A percentile compares a stretch with the other conserved stretches of the same genome.
These are phyloP conservation scores for Tetraneura akinire DNA, from an alignment of 1,140 invertebrate species.

Conservation along the genomic window DNA sequence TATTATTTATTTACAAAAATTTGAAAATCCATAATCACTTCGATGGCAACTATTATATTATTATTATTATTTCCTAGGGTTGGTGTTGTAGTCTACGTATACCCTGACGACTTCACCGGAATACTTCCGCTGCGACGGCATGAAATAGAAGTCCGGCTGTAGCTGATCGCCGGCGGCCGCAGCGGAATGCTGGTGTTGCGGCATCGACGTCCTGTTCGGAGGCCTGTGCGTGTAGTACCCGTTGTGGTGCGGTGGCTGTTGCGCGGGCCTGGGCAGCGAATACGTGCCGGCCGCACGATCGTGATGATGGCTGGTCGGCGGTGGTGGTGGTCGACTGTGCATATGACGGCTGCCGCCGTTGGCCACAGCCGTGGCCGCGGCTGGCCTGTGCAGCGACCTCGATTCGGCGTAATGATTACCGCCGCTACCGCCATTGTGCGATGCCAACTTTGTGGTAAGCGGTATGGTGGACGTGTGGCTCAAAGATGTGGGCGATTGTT, in stretches of 20 bases:
- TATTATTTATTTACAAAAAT: not conserved
- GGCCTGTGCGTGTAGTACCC: slow-evolving; percentile 63
- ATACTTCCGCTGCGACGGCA: slow-evolving; percentile 90
- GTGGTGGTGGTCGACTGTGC: slow-evolving; percentile 34
- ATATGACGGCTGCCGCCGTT: slow-evolving; percentile 50
- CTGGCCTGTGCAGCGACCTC: slow-evolving; percentile 65
- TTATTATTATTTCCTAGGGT: slow-evolving; percentile 59
- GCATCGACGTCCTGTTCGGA: slow-evolving; percentile 55
- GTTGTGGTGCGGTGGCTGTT: slow-evolving; percentile 56
- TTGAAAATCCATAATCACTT: not conserved
- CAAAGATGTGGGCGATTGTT: slow-evolving; percentile 63
- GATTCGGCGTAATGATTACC: slow-evolving; percentile 64
- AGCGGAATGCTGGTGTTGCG: slow-evolving; percentile 60
- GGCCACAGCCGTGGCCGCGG: slow-evolving; percentile 46
- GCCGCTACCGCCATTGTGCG: slow-evolving; percentile 58
- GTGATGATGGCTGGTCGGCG: slow-evolving; percentile 52
- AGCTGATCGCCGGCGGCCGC: slow-evolving; percentile 57
- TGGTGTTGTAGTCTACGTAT: slow-evolving; percentile 79
- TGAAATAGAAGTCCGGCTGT: slow-evolving; percentile 89
- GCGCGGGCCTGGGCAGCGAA: slow-evolving; percentile 60
- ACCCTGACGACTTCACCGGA: slow-evolving; percentile 89
- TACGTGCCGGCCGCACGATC: slow-evolving; percentile 59
- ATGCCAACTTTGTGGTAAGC: slow-evolving; percentile 51
- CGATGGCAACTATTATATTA: too few species aligned
- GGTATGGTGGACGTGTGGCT: slow-evolving; percentile 55